Evolutionary conservation across 2,888 invertebrate species (phyloP), one percentile per base, ranked within the genome.

Genomic region (Synanthedon myopaeformis): DNA sequence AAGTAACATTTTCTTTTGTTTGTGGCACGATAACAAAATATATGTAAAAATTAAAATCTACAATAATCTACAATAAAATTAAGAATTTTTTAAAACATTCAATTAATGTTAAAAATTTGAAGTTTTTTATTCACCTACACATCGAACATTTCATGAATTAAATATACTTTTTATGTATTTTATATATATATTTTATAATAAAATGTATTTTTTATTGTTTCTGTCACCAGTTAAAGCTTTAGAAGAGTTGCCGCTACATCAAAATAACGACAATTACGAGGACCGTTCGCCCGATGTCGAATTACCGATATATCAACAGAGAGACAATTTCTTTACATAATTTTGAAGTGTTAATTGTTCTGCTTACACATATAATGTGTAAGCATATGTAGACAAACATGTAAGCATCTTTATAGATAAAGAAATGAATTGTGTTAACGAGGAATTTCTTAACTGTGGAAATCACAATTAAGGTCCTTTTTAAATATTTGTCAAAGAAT

Each of bases 221-320:
- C 12, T 8, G 19, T 19, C 11, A 28, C 59, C 82, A 93, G 93
- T 92, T 71, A 94, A 93, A 89, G 95, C 94, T 70, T 88, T 95
- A 81, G 92, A 93, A 67, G 91, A 91, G 67, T 86, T 92, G 74
- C 92, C 92, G 55, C 79, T 89, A 57, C 88, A 90, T 63, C 79
- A 86, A 56, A 74, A 87, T 56, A 84, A 82, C 63, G 87, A 90
- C 58, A 92, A 94, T 55, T 91, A 92, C 63, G 93, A 93, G 54
- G 93, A 93, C 69, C 88, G 89, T 23, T 93, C 93, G 52, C 95
- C 95, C 45, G 91, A 92, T 64, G 92, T 93, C 54, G 92, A 94
- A 73, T 89, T 95, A 74, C 95, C 95, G 53, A 89, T 95, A 60
- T 94, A 94, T 74, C 95, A 96, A 79, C 95, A 95, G 80, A 90